Evolutionary conservation across 64 coral and sea anemone species (phyloP).

Genomic region (Platygyra sinensis): DNA sequence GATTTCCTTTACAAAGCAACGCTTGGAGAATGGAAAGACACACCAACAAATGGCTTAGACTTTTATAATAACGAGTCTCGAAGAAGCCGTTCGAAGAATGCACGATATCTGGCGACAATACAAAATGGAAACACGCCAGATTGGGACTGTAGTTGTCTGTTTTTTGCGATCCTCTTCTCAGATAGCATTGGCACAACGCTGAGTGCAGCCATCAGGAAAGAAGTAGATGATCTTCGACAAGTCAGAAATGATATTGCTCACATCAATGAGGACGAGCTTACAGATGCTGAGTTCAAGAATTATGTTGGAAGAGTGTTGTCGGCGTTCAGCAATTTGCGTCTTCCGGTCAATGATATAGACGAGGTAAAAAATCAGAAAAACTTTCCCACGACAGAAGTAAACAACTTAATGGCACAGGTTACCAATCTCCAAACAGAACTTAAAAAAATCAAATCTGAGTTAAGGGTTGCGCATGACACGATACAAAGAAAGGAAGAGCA

Average conservation of each 20-base stretch:
- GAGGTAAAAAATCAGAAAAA: conserved; percentile 22
- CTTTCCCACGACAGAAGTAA: conserved; percentile 6
- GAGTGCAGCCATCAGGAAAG: neutral
- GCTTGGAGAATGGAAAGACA: conserved; percentile 27
- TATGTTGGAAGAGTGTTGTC: neutral
- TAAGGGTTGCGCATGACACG: neutral
- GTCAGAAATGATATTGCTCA: conserved; percentile 30
- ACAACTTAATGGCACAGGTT: neutral
- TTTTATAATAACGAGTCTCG: conserved; percentile 21
- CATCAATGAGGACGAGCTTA: neutral
- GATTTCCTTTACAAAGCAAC: conserved; percentile 2
- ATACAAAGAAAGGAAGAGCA: neutral
- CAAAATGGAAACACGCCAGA: conserved; percentile 10
- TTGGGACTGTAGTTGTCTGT: conserved; percentile 45
- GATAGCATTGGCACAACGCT: neutral
- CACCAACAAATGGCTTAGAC: neutral
- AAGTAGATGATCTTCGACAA: conserved; percentile 16
- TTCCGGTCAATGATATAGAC: neutral
- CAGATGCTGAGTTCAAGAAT: neutral
- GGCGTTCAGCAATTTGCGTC: neutral
- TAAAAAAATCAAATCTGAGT: neutral
- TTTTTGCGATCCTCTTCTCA: conserved; percentile 38
- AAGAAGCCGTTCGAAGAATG: neutral
- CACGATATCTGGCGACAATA: neutral
- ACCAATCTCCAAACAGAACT: neutral